Evolutionary conservation across 2,113 vertebrate species (phyloP), one percentile per base, ranked within the genome.

Genomic region (Capreolus pygargus): DNA sequence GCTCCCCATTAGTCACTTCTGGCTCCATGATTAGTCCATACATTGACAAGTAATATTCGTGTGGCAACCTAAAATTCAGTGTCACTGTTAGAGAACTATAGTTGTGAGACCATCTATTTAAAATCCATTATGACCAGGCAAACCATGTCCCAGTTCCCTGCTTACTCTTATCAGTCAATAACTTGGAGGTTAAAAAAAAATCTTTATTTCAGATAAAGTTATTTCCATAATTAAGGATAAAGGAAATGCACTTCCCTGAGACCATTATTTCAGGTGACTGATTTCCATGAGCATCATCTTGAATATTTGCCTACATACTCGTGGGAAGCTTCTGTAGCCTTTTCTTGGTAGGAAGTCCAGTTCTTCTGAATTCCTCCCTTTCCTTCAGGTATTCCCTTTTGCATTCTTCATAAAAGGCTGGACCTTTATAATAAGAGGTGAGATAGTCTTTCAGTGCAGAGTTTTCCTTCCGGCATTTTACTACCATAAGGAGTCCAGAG

Each of bases 401-500:
- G 96, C 99, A 99, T 98, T 99, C 99, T 98, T 99, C 99, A 79
- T 98, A 99, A 98, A 99, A 99, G 5, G 16, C 95, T 1, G 99
- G 99, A 98, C 99, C 99, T 57, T 95, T 98, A 98, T 99, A 99
- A 98, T 99, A 98, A 55, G 88, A 60, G 61, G 99, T 99, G 36
- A 99, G 98, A 90, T 99, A 99, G 36, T 99, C 99, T 98, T 99
- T 99, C 98, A 99, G 86, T 0, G 99, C 99, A 23, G 99, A 86
- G 87, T 99, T 99, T 98, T 99, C 98, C 95, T 99, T 98, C 85
- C 98, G 99, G 98, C 99, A 99, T 97, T 99, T 99, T 27, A 99
- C 96, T 98, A 99, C 99, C 99, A 99, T 99, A 14, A 99, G 95
- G 96, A 99, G 21, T 39, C 99, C 99, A 2, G 98, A 98, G 10